Evolutionary conservation across 2,888 invertebrate species (phyloP), one percentile per base, ranked within the genome.

Genomic region (Ochlodes sylvanus): DNA sequence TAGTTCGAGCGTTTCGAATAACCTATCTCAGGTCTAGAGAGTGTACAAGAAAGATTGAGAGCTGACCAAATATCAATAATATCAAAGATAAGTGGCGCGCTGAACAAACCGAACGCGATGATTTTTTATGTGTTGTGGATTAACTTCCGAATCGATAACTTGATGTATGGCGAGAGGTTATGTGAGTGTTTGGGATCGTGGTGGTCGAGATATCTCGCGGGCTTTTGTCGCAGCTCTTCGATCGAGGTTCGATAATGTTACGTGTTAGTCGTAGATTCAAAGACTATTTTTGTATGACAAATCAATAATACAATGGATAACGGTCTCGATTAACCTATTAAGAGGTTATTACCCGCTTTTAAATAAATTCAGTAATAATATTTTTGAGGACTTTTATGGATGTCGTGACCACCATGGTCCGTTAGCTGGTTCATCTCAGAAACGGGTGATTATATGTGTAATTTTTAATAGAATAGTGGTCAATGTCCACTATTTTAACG

Each of bases 251-350:
- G 21, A 52, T 17, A 9, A 21, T 52, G 21, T 21, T 19, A 14
- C 19, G 21, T 21, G 52, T 52, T 52, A 19, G 21, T 19, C 38
- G 47, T 62, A 62, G 34, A 38, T 21, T 17, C 41, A 54, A 54
- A 52, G 9, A 63, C 62, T 63, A 63, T 63, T 63, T 63, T 63
- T 63, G 27, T 63, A 63, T 38, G 38, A 19, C 38, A n/a, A 41
- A 21, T 52, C 52, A 47, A 52, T 57, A 41, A 57, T 52, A n/a
- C 9, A 32, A n/a, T 21, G 52, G 19, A 47, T 32, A 62, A 38
- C 34, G 34, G 52, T 52, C 32, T 38, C 6, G 21, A 15, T 0
- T 12, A 14, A 14, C 62, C 47, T 61, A 50, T 62, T 52, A 41
- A 41, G 17, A 15, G 17, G n/a, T n/a, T n/a, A n/a, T n/a, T n/a